Base-by-base conservation (phyloP, 1,140 invertebrate species). In the Bombus impatiens region DNA sequence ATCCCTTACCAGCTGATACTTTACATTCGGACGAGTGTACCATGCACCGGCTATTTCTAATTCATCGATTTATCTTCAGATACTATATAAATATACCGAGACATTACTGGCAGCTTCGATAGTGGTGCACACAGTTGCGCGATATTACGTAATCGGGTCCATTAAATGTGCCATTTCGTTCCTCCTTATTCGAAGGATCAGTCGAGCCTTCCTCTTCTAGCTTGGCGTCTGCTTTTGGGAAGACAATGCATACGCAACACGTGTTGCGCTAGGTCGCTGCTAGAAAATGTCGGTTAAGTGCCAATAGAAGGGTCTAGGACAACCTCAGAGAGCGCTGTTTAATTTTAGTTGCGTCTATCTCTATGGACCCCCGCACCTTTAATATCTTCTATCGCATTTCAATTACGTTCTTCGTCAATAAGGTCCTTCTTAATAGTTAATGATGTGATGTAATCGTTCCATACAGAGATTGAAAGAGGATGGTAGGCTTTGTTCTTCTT, bases 291-390 rank as follows among this genome's bases (percentile, higher is more conserved):
- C 77, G 83, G 83, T 72, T 84, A 79, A 72, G 71, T 76, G 82
- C 82, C 82, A 71, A 62, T 85, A 68, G 62, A 85, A 85, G 83
- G 83, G 83, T 85, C 83, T 85, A 85, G 83, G 83, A 85, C 83
- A 80, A 32, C 53, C 6, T n/a, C 78, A 22, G 59, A 28, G 57
- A 18, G 67, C 53, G 18, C 22, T 15, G 68, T 71, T 80, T 84
- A 79, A 84, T 79, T 84, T 84, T 80, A 80, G 83, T 62, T 42
- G 44, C 32, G 28, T 62, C 47, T 70, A 18, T 37, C 28, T 28
- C 9, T 84, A 9, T 13, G 35, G 13, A 37, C 28, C 35, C 35
- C 6, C 4, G 47, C 2, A 44, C 15, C 32, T 65, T 67, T 4
- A 32, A 47, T 1, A 35, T 78, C 22, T 62, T 28, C 37, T 8